Base-by-base conservation (phyloP, 2,797 vertebrate genomes). In the Typhlichthys eigenmanni region DNA sequence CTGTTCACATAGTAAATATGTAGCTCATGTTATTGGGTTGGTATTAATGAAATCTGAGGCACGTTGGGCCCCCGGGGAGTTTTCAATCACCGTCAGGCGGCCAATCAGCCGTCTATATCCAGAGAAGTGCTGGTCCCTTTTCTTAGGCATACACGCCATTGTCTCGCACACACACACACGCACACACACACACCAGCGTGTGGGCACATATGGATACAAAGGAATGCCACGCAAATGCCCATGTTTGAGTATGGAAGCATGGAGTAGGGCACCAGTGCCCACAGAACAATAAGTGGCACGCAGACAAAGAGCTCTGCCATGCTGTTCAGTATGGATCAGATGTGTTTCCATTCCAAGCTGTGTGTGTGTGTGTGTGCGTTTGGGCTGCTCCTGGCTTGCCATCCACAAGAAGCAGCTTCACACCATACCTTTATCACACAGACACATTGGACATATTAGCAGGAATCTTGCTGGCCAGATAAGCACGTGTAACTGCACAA, bases 41-140 rank as follows among this genome's bases (percentile, higher is more conserved):
- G 82, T 89, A 24, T 24, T 24, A 88, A 88, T 92, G 81, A 88
- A 90, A 86, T 85, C 76, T 67, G 79, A 85, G 84, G 76, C 79
- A 74, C 75, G 72, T 68, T 67, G 64, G 49, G 24, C 71, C 78
- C 76, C 53, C 10, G 45, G 76, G 81, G 80, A 67, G 59, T 68
- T 81, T 81, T 75, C 65, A 77, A 73, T 69, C 78, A 76, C 65
- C 68, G 19, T 17, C 45, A 24, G 34, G 5, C 45, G 29, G 8
- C 17, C 78, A 85, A 85, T 86, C 82, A 84, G 69, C 64, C 60
- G 53, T 48, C 74, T 68, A 47, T 52, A 32, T 38, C 5, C 34
- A 24, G 24, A 24, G 24, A 24, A 24, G 24, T 38, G 5, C 34
- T 38, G 34, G 34, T 38, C 34, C 34, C 34, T 38, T 24, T 38